These are phyloP conservation scores for Myotis planiceps DNA, from an alignment of 2,797 vertebrate species.

Conservation along the genomic window DNA sequence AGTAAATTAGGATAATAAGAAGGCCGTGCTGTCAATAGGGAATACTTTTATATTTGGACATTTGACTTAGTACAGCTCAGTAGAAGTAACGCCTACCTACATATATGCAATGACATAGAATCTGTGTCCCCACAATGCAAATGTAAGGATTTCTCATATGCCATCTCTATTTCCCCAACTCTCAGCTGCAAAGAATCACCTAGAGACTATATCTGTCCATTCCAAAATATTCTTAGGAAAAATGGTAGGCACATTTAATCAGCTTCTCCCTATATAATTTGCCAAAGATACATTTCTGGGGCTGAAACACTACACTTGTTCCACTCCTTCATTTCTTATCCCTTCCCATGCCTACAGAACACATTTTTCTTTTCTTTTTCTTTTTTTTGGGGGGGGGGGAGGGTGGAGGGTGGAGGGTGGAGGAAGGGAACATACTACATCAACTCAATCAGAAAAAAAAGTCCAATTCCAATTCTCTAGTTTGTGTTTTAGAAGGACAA, in stretches of 20 bases:
- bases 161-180: background rate
- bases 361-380: background rate
- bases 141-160: background rate
- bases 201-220: background rate
- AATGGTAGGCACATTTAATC: background rate
- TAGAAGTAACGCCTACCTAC: background rate
- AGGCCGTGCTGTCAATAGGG: background rate
- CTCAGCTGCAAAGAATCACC: background rate
- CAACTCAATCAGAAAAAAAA: background rate
- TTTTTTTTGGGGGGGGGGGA: accelerated
- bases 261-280: background rate
- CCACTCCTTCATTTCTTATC: background rate
- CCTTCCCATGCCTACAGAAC: background rate
- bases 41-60: background rate
- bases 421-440: background rate
- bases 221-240: background rate
- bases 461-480: background rate
- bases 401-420: accelerated
- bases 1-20: background rate
- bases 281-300: background rate
- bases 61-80: background rate
- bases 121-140: background rate
- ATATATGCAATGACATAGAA: background rate
- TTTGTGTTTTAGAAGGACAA: slow-evolving; percentile 17
- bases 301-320: background rate